phyloP scores from a whole-genome alignment of 1,140 invertebrate genomes.

The Phenacoccus solenopsis region DNA sequence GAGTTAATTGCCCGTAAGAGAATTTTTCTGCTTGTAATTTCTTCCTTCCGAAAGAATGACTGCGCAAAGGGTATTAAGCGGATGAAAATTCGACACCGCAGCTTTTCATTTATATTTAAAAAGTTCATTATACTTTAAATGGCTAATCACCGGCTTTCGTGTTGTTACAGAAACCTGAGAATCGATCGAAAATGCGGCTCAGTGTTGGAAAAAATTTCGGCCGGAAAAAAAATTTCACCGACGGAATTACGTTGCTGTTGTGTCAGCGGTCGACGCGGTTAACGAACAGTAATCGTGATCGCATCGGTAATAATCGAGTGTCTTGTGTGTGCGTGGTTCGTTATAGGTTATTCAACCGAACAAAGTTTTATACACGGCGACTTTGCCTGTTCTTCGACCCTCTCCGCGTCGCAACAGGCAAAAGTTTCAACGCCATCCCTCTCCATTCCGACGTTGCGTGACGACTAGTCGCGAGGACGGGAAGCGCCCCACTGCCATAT shows the following conservation, averaged over 20 bases:
- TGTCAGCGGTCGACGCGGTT: neutral
- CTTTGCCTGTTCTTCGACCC: neutral
- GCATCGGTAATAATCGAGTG: neutral
- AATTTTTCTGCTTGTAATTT: too few relatives aligned
- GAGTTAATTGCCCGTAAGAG: neutral
- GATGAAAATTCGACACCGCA: too few relatives aligned
- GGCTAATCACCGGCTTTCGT: too few relatives aligned
- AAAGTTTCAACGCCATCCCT: neutral
- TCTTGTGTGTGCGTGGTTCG: neutral
- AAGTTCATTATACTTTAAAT: too few relatives aligned
- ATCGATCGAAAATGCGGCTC: too few relatives aligned
- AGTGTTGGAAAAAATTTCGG: too few relatives aligned
- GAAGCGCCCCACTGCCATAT: slow-evolving; percentile 10
- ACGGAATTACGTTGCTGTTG: too few relatives aligned
- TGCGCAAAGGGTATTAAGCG: neutral
- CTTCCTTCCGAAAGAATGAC: too few relatives aligned
- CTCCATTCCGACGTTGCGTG: neutral
- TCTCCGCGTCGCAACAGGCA: neutral
- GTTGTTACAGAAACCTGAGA: too few relatives aligned
- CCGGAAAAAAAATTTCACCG: too few relatives aligned
- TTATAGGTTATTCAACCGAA: slow-evolving; percentile 12
- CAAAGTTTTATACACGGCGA: neutral
- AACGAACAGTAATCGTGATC: neutral
- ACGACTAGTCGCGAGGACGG: slow-evolving; percentile 7
- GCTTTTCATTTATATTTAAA: too few relatives aligned